Base-by-base conservation (phyloP, 1,140 invertebrate species). In the Pseudomyrmex concolor region DNA sequence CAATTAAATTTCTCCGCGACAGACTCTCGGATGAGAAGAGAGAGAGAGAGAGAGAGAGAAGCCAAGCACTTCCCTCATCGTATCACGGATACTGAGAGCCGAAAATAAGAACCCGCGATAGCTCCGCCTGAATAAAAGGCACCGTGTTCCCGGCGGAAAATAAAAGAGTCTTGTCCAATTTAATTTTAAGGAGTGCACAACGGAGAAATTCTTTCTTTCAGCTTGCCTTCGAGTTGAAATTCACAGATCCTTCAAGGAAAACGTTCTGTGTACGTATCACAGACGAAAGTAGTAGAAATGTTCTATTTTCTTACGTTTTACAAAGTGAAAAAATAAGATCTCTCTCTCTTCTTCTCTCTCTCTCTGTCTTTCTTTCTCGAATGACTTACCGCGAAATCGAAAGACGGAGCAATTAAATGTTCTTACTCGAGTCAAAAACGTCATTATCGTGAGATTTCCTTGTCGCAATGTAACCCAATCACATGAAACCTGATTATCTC, bases 1-100 rank as follows among this genome's bases (percentile, higher is more conserved):
- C 68, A 80, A 80, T 80, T 80, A 80, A 71, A 71, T 80, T 80
- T 80, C 66, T 50, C 66, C 19, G 34, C 43, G 22, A 55, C 7
- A 12, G 2, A 34, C 34, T 22, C 55, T 62, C 60, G 43, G 45
- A 10, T 13, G 15, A 34, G 15, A 34, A 34, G 34, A 34, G 34
- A 34, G 34, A 5, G 34, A 34, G 5, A 7, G 5, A 34, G 34
- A 34, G 34, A 51, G 50, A 51, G 12, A 51, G 34, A 45, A 34
- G 34, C 34, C 34, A 64, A 64, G 34, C 62, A 34, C 8, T 13
- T 43, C 17, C 48, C 25, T 54, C 48, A 34, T 0, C 15, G 1
- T 19, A 15, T 48, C 54, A 34, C 15, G 55, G 22, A 80, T 48
- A 50, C 19, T 9, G 19, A 8, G 34, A 19, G 43, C 54, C 43